Conservation (phyloP, 35 echinoderm and acorn worm species). For the Lytechinus pictus region DNA sequence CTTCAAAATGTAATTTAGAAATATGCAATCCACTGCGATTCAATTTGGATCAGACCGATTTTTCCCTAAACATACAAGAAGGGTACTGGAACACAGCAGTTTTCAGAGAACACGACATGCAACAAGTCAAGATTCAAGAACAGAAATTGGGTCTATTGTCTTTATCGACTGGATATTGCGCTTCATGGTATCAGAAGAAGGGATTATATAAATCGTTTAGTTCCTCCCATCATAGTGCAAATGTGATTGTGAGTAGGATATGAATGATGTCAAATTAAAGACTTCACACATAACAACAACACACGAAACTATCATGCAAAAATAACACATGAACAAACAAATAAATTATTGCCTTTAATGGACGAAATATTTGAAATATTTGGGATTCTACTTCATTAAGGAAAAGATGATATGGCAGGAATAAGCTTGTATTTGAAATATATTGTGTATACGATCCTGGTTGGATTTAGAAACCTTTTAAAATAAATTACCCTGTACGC, state of each 20-base stretch:
- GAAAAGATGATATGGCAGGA: neutral
- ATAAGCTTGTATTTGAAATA: neutral
- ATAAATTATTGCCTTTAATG: no score
- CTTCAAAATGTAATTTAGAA: neutral
- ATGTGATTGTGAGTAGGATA: neutral
- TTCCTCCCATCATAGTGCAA: neutral
- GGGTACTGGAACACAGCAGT: neutral
- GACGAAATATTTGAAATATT: no score
- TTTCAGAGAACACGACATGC: neutral
- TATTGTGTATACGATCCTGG: neutral
- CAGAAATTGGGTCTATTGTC: conserved; percentile 11
- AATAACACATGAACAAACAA: no score
- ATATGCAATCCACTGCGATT: neutral
- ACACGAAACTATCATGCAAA: no score
- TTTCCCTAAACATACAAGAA: neutral
- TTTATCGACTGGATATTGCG: neutral
- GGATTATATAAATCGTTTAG: neutral
- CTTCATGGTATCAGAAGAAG: neutral
- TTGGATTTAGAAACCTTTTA: neutral
- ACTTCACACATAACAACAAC: neutral
- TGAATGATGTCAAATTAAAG: neutral
- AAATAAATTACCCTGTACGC: neutral
- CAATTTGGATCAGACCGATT: neutral
- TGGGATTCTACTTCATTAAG: neutral
- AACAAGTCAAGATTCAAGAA: neutral